Conservation (phyloP, 2,888 invertebrate genomes). For the Auanema freiburgensis region DNA sequence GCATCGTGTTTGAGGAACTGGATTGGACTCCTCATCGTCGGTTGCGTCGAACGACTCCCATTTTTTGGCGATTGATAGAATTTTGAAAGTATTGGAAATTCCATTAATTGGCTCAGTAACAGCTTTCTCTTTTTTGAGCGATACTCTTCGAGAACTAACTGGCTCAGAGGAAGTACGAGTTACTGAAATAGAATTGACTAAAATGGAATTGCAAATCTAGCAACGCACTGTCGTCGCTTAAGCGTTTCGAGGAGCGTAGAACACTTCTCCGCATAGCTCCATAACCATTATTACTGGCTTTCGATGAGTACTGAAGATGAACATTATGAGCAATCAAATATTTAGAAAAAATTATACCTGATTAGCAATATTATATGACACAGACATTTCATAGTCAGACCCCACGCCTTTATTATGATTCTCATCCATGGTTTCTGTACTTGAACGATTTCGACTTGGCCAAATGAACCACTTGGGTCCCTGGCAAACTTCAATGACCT, state of each 20-base stretch:
- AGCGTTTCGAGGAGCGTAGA: conserved; percentile 31
- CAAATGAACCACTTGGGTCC: conserved; percentile 56
- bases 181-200: conserved; percentile 20
- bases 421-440: conserved; percentile 43
- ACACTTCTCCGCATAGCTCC: conserved; percentile 41
- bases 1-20: no score
- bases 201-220: neutral
- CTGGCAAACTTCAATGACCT: conserved; percentile 51
- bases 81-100: conserved; percentile 39
- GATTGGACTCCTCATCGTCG: conserved; percentile 38
- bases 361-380: no score
- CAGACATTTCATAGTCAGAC: no score
- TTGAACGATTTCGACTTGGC: conserved; percentile 42
- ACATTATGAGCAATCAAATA: no score
- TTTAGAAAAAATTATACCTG: no score
- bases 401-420: conserved; percentile 34
- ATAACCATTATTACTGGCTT: conserved; percentile 30
- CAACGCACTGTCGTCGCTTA: neutral
- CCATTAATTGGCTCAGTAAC: conserved; percentile 34
- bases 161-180: conserved; percentile 42
- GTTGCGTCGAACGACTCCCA: conserved; percentile 49
- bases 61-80: conserved; percentile 51
- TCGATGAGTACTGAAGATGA: no score
- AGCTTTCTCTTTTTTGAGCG: conserved; percentile 40
- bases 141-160: conserved; percentile 38